Conservation (phyloP, 2,888 invertebrate genomes). For the Cartodere bifasciata region DNA sequence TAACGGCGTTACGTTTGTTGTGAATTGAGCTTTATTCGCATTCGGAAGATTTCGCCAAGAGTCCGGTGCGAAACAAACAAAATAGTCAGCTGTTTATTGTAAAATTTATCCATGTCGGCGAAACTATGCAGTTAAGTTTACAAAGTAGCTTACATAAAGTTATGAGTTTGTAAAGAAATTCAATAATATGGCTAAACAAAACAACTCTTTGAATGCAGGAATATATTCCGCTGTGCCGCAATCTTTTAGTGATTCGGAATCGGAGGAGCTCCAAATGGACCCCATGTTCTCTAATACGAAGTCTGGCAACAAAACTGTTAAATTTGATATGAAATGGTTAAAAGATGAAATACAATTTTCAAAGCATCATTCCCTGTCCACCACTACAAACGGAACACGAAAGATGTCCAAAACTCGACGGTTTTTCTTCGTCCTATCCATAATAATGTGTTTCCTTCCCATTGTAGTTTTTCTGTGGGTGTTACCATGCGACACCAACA, state of each 20-base stretch:
- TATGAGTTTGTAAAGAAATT: no score
- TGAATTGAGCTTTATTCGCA: no score
- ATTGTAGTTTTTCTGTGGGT: constrained; percentile 64
- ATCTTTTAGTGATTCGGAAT: constrained; percentile 60
- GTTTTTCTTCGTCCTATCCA: constrained; percentile 55
- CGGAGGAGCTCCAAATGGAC: constrained; percentile 47
- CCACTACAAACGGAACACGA: constrained; percentile 19
- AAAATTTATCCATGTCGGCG: no score
- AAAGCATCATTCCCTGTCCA: constrained; percentile 13
- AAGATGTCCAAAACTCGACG: constrained; percentile 55
- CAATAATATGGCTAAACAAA: no score
- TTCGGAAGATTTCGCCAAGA: no score
- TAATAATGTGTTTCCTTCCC: constrained; percentile 56
- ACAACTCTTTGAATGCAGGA: no score
- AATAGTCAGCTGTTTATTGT: no score
- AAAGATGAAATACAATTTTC: constrained; percentile 12
- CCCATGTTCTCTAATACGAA: constrained; percentile 17
- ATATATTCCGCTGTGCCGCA: constrained; percentile 67
- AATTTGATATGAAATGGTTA: constrained; percentile 15
- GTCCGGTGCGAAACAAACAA: no score
- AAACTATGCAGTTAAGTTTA: no score
- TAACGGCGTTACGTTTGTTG: no score
- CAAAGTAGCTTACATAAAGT: no score
- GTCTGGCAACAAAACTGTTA: constrained; percentile 16
- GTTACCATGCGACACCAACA: constrained; percentile 58